phyloP scores from a whole-genome alignment of 2,888 invertebrate species.

The Neoascia interrupta region DNA sequence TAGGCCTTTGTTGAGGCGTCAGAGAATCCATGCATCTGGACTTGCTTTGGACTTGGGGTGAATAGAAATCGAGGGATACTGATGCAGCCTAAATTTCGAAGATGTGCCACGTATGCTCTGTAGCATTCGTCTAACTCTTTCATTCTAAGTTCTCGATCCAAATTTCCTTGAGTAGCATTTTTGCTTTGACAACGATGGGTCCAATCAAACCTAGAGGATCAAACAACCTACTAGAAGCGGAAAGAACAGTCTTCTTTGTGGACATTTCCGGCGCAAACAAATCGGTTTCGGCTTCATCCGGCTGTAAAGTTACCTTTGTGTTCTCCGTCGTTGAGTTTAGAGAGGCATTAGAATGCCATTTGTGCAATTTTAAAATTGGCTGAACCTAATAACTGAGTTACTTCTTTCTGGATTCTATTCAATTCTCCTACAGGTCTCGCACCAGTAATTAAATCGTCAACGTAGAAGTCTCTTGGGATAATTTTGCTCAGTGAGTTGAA shows the following conservation, averaged over 20 bases:
- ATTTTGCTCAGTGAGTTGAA: no score
- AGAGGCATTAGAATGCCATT: no score
- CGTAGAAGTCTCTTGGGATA: slow-evolving; percentile 24
- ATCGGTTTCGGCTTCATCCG: neutral
- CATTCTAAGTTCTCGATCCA: no score
- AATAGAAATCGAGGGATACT: no score
- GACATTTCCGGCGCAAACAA: neutral
- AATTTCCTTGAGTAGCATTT: neutral
- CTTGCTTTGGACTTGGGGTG: no score
- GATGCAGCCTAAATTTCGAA: no score
- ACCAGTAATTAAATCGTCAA: slow-evolving; percentile 31
- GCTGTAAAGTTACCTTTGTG: neutral
- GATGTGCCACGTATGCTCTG: no score
- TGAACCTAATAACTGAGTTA: neutral
- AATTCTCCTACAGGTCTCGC: slow-evolving; percentile 11
- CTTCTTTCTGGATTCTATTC: slow-evolving; percentile 7
- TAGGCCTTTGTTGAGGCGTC: no score
- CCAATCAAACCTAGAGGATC: slow-evolving; percentile 14
- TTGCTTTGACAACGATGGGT: slow-evolving; percentile 12
- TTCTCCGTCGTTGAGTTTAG: neutral
- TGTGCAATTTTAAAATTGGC: no score
- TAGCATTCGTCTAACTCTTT: no score
- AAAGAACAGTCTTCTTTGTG: slow-evolving; percentile 13
- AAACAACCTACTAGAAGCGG: slow-evolving; percentile 11
- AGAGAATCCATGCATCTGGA: no score